Percentiles rank a stretch among this genome's conserved stretches.
Evolutionary conservation across 2,888 invertebrate genomes (phyloP).

Genomic region (Teinopalpus imperialis): DNA sequence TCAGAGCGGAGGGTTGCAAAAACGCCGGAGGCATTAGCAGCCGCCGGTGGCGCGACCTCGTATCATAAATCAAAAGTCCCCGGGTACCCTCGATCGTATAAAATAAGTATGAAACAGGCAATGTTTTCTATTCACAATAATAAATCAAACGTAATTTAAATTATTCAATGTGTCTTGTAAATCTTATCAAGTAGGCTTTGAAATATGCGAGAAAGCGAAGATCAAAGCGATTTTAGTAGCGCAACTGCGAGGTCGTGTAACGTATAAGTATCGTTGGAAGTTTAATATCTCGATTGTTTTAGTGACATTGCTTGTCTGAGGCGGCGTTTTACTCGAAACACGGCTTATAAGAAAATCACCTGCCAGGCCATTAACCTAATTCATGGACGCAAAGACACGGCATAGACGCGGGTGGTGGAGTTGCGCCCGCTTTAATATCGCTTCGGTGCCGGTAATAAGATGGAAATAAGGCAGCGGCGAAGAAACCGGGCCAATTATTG

Average conservation of each 20-base stretch:
- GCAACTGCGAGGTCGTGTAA: conserved; percentile 13
- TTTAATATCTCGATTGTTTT: conserved; percentile 55
- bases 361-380: conserved; percentile 82
- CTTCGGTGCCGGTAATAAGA: conserved; percentile 77
- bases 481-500: conserved; percentile 76
- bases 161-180: conserved; percentile 30
- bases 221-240: neutral
- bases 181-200: conserved; percentile 13
- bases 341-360: conserved; percentile 79
- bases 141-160: conserved; percentile 44
- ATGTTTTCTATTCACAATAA: conserved; percentile 46
- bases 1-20: conserved; percentile 55
- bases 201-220: neutral
- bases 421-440: conserved; percentile 76
- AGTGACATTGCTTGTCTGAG: conserved; percentile 68
- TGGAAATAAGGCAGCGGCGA: conserved; percentile 76
- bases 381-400: conserved; percentile 78
- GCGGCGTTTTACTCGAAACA: conserved; percentile 68
- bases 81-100: conserved; percentile 61
- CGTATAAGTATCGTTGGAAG: conserved; percentile 38
- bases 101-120: conserved; percentile 57
- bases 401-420: conserved; percentile 59
- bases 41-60: conserved; percentile 60
- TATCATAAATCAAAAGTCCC: conserved; percentile 75
- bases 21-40: conserved; percentile 56